These are phyloP conservation scores for Dipodomys ordii DNA, from an alignment of 2,113 vertebrate species.

Conservation along the genomic window DNA sequence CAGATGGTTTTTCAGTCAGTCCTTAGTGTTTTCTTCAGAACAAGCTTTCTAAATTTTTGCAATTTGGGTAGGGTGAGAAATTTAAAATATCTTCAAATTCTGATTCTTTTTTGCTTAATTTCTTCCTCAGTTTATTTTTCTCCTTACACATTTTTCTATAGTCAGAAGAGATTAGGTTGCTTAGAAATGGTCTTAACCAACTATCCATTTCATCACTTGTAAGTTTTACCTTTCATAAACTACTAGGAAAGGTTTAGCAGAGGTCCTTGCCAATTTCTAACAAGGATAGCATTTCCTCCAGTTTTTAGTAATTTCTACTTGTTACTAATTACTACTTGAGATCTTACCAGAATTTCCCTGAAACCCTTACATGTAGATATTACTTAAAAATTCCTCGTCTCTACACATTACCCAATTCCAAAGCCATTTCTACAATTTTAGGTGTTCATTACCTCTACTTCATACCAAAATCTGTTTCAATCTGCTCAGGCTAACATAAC, in stretches of 20 bases:
- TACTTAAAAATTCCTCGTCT: not conserved
- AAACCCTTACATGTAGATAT: not conserved
- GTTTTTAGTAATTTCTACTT: not conserved
- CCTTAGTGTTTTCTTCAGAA: not conserved
- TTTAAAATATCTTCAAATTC: not conserved
- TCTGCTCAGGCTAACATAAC: not conserved
- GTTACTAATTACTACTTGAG: not conserved
- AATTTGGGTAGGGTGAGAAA: not conserved
- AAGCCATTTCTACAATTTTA: not conserved
- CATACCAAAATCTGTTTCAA: not conserved
- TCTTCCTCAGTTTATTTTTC: not conserved
- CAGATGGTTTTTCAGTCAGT: not conserved
- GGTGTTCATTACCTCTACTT: not conserved
- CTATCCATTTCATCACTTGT: not conserved
- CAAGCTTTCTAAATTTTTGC: not conserved
- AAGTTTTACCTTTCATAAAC: not conserved
- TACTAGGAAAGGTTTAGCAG: not conserved
- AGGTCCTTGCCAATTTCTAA: not conserved
- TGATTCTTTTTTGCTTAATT: not conserved
- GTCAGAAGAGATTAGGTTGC: not conserved
- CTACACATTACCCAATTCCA: not conserved
- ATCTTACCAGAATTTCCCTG: not conserved
- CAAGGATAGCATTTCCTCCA: not conserved
- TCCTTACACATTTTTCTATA: not conserved
- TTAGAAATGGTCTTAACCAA: not conserved